phyloP scores from a whole-genome alignment of 2,888 invertebrate species.

The Laspeyria flexula region DNA sequence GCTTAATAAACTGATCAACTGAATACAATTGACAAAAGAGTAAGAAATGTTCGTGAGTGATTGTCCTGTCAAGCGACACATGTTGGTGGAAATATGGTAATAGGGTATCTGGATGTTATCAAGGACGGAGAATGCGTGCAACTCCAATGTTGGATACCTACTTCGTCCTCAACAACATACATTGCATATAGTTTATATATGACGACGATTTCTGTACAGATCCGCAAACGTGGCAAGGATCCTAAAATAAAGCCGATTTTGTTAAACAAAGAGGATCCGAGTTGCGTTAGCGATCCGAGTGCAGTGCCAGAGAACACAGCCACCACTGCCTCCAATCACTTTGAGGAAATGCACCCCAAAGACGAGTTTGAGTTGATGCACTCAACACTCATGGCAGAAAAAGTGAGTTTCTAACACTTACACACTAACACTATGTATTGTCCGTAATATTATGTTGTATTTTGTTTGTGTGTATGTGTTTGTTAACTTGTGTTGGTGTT shows the following conservation, averaged over 20 bases:
- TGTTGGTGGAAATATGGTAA: no score
- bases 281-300: constrained; percentile 83
- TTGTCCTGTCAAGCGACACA: no score
- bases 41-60: no score
- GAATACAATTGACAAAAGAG: no score
- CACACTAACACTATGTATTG: constrained; percentile 22
- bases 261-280: constrained; percentile 90
- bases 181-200: constrained; percentile 11
- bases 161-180: no score
- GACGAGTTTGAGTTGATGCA: constrained; percentile 88
- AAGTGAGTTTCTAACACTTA: constrained; percentile 72
- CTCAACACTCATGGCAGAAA: constrained; percentile 70
- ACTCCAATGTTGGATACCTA: no score
- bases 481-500: constrained; percentile 16
- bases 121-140: no score
- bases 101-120: no score
- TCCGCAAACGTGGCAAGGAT: constrained; percentile 89
- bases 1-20: no score
- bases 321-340: constrained; percentile 87
- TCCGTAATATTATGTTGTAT: constrained; percentile 24
- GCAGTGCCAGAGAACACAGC: constrained; percentile 72
- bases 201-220: constrained; percentile 69
- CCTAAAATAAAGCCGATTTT: constrained; percentile 91
- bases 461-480: constrained; percentile 27
- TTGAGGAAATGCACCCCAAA: constrained; percentile 92